Conservation (phyloP, 2,797 vertebrate genomes). For the Crypturellus tataupa region DNA sequence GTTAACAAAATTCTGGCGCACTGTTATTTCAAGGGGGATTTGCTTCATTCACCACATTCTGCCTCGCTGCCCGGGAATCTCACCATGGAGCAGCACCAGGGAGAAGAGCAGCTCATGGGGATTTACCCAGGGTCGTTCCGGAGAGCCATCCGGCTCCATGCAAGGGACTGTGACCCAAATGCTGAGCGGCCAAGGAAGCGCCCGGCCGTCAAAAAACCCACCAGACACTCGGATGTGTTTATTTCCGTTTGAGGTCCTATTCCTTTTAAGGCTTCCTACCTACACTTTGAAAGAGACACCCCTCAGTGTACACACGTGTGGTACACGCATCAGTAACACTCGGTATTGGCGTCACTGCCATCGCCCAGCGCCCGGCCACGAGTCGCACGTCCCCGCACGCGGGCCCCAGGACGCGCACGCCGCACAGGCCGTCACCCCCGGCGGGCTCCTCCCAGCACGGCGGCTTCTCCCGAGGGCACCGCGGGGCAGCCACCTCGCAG, state of each 20-base stretch:
- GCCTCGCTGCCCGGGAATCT: not conserved
- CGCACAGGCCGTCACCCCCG: not conserved
- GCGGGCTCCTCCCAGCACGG: not conserved
- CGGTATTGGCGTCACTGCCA: not conserved
- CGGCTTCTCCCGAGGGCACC: too few relatives aligned
- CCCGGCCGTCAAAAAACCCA: not conserved
- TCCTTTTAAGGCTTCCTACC: too few relatives aligned
- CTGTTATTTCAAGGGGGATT: not conserved
- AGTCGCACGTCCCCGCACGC: not conserved
- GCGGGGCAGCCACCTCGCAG: too few relatives aligned
- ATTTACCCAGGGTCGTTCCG: not conserved
- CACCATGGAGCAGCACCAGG: not conserved
- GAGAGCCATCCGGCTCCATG: not conserved
- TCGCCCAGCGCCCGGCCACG: not conserved
- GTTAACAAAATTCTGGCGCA: not conserved
- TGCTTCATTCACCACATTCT: not conserved
- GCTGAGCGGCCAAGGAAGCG: not conserved
- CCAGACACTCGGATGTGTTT: not conserved
- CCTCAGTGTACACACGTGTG: too few relatives aligned
- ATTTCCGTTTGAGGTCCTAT: slow-evolving; percentile 21
- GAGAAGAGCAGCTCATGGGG: not conserved
- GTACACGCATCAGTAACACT: too few relatives aligned
- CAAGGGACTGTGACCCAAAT: accelerated
- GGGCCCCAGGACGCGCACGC: not conserved
- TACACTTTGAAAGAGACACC: not conserved